These are phyloP conservation scores for Cydia fagiglandana DNA, from an alignment of 1,140 invertebrate species.

Conservation along the genomic window DNA sequence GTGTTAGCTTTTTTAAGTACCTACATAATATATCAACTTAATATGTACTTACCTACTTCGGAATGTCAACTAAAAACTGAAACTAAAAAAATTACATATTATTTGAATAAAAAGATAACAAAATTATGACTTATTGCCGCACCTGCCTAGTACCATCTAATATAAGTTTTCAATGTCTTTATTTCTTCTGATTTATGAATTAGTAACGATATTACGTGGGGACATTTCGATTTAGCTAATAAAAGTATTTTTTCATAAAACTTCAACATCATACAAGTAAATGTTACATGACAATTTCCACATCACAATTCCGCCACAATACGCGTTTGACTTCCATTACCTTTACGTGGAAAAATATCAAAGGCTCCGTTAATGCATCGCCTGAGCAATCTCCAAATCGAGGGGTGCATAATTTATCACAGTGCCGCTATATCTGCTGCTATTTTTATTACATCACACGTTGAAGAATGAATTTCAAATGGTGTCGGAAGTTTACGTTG, in stretches of 20 bases:
- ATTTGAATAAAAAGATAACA: too few relatives aligned
- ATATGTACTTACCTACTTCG: too few relatives aligned
- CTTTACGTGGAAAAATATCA: slow-evolving; percentile 62
- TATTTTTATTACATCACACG: slow-evolving; percentile 77
- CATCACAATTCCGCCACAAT: slow-evolving; percentile 37
- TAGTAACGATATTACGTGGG: too few relatives aligned
- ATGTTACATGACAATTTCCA: slow-evolving; percentile 20
- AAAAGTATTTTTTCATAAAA: neutral
- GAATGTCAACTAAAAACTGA: too few relatives aligned
- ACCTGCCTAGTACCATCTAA: too few relatives aligned
- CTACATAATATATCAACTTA: too few relatives aligned
- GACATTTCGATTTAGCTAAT: neutral
- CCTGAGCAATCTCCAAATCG: slow-evolving; percentile 67
- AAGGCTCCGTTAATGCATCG: slow-evolving; percentile 66
- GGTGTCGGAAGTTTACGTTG: slow-evolving; percentile 70
- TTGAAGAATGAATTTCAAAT: slow-evolving; percentile 78
- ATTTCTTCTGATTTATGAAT: too few relatives aligned
- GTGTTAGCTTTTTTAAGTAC: too few relatives aligned
- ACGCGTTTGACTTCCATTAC: slow-evolving; percentile 64
- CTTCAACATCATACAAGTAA: neutral
- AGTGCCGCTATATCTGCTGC: slow-evolving; percentile 61
- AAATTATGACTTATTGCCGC: too few relatives aligned
- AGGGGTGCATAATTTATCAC: slow-evolving; percentile 77
- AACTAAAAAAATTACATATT: too few relatives aligned
- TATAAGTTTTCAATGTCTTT: too few relatives aligned